These are phyloP conservation scores for Pseudoatta argentina DNA, from an alignment of 1,140 invertebrate genomes.

Conservation along the genomic window DNA sequence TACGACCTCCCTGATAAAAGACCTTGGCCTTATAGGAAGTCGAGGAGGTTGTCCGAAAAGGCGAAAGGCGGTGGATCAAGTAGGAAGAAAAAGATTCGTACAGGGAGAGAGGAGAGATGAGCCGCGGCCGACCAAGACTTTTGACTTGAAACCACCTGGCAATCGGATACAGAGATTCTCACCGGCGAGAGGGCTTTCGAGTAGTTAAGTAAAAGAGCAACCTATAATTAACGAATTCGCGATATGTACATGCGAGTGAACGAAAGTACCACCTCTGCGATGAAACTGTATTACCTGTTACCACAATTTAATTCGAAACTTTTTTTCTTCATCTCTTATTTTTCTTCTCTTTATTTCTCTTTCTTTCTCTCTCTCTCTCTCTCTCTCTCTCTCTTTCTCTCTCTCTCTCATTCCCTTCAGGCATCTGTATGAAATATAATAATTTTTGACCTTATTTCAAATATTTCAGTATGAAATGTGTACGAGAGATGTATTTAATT, in stretches of 20 bases:
- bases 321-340: neutral
- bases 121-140: slow-evolving; percentile 39
- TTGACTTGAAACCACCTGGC: slow-evolving; percentile 65
- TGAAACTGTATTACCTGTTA: slow-evolving; percentile 55
- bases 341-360: neutral
- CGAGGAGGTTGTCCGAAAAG: slow-evolving; percentile 49
- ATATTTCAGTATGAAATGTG: slow-evolving; percentile 7
- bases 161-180: slow-evolving; percentile 60
- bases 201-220: slow-evolving; percentile 57
- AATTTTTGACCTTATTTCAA: slow-evolving; percentile 11
- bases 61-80: slow-evolving; percentile 26
- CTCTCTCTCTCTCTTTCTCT: neutral
- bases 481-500: neutral
- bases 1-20: slow-evolving; percentile 58
- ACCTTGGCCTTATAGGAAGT: slow-evolving; percentile 64
- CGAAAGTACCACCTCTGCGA: slow-evolving; percentile 37
- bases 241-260: slow-evolving; percentile 36
- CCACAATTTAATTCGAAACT: slow-evolving; percentile 46
- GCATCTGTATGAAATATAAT: slow-evolving; percentile 2
- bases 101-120: slow-evolving; percentile 32
- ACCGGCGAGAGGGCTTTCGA: slow-evolving; percentile 41
- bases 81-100: slow-evolving; percentile 49
- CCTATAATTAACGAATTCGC: slow-evolving; percentile 68
- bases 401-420: neutral
- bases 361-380: neutral